Conservation (phyloP, 2,113 vertebrate genomes). For the Dicerorhinus sumatrensis region DNA sequence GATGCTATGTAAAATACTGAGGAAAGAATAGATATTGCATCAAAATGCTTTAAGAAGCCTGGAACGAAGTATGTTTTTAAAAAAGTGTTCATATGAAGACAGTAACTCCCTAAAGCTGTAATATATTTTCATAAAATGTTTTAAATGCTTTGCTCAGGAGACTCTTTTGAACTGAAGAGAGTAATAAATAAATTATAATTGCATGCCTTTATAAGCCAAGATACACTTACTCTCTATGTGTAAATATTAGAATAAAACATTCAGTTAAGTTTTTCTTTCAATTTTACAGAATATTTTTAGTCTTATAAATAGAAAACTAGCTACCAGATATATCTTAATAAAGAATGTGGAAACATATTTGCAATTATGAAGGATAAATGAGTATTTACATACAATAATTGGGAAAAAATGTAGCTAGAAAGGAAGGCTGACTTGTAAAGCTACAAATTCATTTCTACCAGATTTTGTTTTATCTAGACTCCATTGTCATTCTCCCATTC, state of each 20-base stretch:
- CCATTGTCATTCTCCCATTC: not conserved
- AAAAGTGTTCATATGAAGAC: not conserved
- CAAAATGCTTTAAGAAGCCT: not conserved
- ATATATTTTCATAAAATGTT: not conserved
- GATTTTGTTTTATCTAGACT: not conserved
- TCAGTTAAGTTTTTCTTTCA: not conserved
- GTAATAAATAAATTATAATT: constrained; percentile 59
- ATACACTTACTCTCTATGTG: not conserved
- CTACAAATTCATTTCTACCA: not conserved
- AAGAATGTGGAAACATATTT: not conserved
- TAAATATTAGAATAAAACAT: constrained; percentile 68
- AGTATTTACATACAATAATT: constrained; percentile 59
- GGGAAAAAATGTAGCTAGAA: constrained; percentile 16
- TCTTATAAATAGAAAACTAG: constrained; percentile 46
- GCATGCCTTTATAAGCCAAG: not conserved
- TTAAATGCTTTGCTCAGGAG: constrained; percentile 46
- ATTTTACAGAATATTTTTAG: not conserved
- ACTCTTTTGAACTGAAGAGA: not conserved
- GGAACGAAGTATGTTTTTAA: not conserved
- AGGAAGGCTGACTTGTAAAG: not conserved
- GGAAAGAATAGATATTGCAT: not conserved
- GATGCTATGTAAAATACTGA: not conserved
- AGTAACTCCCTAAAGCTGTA: not conserved
- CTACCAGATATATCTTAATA: not conserved
- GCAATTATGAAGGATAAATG: not conserved